These are phyloP conservation scores for Alces alces DNA, from an alignment of 2,113 vertebrate species.

Conservation along the genomic window DNA sequence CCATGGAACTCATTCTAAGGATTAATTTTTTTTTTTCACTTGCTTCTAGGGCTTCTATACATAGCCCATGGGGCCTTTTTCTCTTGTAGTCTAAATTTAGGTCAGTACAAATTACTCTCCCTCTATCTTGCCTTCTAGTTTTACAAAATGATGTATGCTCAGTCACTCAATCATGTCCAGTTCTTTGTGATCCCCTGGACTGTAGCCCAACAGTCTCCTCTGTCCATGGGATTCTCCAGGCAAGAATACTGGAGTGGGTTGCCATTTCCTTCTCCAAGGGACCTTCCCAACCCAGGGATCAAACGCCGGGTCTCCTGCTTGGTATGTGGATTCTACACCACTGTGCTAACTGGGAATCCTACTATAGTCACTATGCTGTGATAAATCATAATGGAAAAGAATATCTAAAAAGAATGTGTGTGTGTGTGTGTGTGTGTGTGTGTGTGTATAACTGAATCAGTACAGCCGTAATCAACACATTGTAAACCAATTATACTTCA, in stretches of 20 bases:
- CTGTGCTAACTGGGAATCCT: accelerated
- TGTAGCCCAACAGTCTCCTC: neutral
- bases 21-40: neutral
- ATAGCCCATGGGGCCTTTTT: neutral
- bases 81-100: neutral
- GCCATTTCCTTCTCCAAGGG: neutral
- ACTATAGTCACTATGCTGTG: neutral
- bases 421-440: neutral
- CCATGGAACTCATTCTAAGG: neutral
- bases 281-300: neutral
- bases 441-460: neutral
- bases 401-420: neutral
- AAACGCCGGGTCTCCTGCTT: neutral
- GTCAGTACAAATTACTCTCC: neutral
- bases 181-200: neutral
- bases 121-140: neutral
- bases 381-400: neutral
- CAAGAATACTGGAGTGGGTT: neutral
- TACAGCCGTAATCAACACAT: neutral
- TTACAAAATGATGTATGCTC: neutral
- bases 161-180: neutral
- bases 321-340: neutral
- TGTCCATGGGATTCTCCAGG: neutral
- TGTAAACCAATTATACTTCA: neutral
- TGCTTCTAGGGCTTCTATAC: neutral